phyloP scores from a whole-genome alignment of 2,113 vertebrate genomes.

The Psophia crepitans region DNA sequence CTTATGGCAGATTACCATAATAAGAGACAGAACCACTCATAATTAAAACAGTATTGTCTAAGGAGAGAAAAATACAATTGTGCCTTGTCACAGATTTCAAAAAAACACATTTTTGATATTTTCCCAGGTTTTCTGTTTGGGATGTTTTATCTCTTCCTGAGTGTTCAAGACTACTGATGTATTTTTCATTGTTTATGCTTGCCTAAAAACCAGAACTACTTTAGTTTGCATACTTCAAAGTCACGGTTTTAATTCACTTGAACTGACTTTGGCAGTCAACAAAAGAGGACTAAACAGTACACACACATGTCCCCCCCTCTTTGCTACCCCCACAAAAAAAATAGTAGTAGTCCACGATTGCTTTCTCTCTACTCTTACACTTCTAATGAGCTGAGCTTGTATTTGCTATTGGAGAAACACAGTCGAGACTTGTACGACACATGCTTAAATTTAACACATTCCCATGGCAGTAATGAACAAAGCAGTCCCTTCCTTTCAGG shows the following conservation, averaged over 20 bases:
- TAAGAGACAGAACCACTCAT: background rate
- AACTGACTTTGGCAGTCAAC: background rate
- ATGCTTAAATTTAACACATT: conserved; percentile 80
- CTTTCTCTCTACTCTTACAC: background rate
- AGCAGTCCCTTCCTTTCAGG: conserved; percentile 81
- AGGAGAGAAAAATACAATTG: background rate
- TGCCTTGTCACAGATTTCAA: background rate
- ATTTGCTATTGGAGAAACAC: conserved; percentile 38
- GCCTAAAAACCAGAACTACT: background rate
- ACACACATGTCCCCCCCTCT: background rate
- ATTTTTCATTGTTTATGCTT: conserved; percentile 20
- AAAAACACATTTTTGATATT: conserved; percentile 12
- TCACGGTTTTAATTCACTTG: background rate
- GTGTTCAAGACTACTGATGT: background rate
- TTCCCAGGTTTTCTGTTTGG: conserved; percentile 14
- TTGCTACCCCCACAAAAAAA: background rate
- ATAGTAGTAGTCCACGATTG: background rate
- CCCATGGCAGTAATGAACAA: conserved; percentile 82
- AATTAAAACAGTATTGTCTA: conserved; percentile 13
- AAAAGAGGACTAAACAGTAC: background rate
- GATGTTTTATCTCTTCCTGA: conserved; percentile 32
- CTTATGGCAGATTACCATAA: background rate
- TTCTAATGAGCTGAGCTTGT: conserved; percentile 36
- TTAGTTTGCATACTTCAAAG: conserved; percentile 26
- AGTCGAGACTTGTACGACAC: conserved; percentile 31